These are phyloP conservation scores for Rhea pennata DNA, from an alignment of 2,113 vertebrate genomes.

Conservation along the genomic window DNA sequence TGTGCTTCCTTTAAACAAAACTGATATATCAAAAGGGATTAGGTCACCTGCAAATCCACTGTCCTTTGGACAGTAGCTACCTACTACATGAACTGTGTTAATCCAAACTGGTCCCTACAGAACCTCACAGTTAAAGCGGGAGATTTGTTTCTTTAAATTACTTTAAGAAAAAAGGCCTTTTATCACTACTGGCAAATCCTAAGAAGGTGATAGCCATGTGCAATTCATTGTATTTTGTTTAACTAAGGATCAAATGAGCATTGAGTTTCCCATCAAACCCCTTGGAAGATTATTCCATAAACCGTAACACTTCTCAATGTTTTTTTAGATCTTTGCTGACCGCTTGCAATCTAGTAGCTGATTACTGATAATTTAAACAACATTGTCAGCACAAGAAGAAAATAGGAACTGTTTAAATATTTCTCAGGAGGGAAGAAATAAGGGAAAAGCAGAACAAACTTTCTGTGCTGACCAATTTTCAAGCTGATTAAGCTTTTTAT, in stretches of 20 bases:
- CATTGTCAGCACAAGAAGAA: neutral
- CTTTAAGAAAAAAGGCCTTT: neutral
- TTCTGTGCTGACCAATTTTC: neutral
- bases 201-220: neutral
- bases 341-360: neutral
- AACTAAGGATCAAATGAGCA: neutral
- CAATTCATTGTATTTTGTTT: neutral
- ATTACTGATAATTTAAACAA: neutral
- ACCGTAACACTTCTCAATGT: neutral
- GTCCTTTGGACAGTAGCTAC: neutral
- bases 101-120: neutral
- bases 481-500: neutral
- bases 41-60: neutral
- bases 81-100: fast-evolving
- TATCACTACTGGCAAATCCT: neutral
- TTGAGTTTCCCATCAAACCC: neutral
- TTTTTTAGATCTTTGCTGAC: neutral
- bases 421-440: neutral
- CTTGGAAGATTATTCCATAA: neutral
- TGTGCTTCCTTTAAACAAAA: neutral
- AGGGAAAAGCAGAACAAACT: neutral
- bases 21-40: neutral
- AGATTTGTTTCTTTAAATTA: neutral
- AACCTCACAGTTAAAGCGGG: neutral
- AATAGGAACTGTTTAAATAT: neutral